Base-by-base conservation (phyloP, 35 echinoderm and acorn worm genomes). In the Diadema setosum region DNA sequence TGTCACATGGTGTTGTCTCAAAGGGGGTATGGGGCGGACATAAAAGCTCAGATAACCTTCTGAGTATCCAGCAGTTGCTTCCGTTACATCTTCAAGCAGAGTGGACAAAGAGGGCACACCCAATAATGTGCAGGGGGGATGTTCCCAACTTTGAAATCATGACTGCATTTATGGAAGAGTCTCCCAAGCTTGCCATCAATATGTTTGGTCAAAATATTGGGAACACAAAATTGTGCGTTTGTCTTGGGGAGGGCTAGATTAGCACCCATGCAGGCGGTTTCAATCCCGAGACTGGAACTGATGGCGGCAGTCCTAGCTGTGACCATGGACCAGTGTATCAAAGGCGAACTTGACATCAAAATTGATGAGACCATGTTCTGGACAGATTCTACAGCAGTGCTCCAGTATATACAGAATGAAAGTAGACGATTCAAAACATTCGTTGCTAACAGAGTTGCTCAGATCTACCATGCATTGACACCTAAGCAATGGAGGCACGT, bases 351-450 rank as follows among this genome's bases (percentile, higher is more conserved):
- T n/a, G n/a, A n/a, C n/a, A n/a, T n/a, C n/a, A n/a, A n/a, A n/a
- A n/a, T n/a, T 29, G 85, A 75, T 17, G 26, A 80, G 3, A 45
- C 39, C 31, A 16, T 33, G 23, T 90, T 58, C 44, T 94, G 93
- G 93, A 95, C 88, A 39, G 93, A 95, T 42, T 81, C 69, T 60
- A 95, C 84, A 34, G 18, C 84, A 64, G 88, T 95, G 0, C 91
- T 95, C 8, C 82, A 46, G 43, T 95, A 87, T 58, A 87, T 91
- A 5, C 4, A 75, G 20, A 87, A 95, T 82, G 84, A 40, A 18
- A 34, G 46, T 8, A 69, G 29, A 39, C 61, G 87, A 32, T 94
- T 65, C 60, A 55, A 90, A 16, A 90, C 82, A 11, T 89, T 95
- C 45, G 48, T 95, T 20, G 83, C 87, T 8, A 89, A 90, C 32